Conservation (phyloP, 2,888 invertebrate genomes). For the Coremacera marginata region DNA sequence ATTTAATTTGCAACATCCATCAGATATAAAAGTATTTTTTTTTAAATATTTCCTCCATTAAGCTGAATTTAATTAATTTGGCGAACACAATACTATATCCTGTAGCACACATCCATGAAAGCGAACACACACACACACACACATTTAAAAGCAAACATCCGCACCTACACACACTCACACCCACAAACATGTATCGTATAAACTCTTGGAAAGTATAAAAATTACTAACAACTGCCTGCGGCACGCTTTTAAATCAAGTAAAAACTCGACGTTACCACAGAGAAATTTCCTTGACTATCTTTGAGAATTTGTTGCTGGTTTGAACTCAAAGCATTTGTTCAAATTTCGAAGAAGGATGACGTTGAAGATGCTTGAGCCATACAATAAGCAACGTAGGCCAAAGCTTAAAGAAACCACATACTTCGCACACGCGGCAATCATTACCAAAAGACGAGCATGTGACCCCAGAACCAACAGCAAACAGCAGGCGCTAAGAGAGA, state of each 20-base stretch:
- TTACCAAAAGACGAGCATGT: too few relatives aligned
- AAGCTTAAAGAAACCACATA: too few relatives aligned
- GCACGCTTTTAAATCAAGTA: background rate
- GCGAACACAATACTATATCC: background rate
- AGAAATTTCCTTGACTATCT: constrained; percentile 7
- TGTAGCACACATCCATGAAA: too few relatives aligned
- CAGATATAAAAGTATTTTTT: too few relatives aligned
- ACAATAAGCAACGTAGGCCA: background rate
- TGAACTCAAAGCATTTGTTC: background rate
- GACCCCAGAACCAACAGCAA: too few relatives aligned
- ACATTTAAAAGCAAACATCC: too few relatives aligned
- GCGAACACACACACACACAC: too few relatives aligned
- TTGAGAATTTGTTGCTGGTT: background rate
- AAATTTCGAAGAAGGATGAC: background rate
- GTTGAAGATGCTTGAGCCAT: background rate
- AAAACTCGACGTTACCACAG: constrained; percentile 3
- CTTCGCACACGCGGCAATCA: too few relatives aligned
- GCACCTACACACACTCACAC: too few relatives aligned
- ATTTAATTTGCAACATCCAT: too few relatives aligned
- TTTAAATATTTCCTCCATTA: background rate
- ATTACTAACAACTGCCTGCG: background rate
- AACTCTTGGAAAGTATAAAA: background rate
- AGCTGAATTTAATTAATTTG: constrained; percentile 6
- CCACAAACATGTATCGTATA: too few relatives aligned
- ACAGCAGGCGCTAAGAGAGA: too few relatives aligned